Evolutionary conservation across 92 coral and sea anemone genomes (phyloP).

Genomic region (Parazoanthus atlanticus): DNA sequence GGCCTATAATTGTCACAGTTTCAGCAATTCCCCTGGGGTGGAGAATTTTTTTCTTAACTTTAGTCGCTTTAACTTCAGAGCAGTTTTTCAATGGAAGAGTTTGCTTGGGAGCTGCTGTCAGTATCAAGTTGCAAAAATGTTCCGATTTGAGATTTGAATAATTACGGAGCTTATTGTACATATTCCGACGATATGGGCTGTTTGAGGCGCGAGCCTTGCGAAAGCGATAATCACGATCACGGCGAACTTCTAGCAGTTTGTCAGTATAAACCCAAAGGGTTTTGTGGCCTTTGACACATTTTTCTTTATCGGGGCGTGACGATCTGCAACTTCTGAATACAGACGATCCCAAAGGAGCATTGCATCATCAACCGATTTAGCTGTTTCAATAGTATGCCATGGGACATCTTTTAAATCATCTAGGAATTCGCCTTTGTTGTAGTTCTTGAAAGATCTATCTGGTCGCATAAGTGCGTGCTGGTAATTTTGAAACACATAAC

Average conservation of each 20-base stretch:
- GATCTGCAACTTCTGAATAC: neutral
- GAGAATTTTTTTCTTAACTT: too few species aligned
- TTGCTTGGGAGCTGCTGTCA: too few species aligned
- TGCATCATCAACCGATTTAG: constrained; percentile 33
- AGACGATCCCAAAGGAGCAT: constrained; percentile 16
- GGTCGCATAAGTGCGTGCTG: neutral
- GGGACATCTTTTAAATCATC: constrained; percentile 24
- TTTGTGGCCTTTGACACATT: constrained; percentile 35
- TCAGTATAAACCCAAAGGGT: constrained; percentile 42
- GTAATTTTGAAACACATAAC: constrained; percentile 29
- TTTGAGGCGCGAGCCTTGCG: constrained; percentile 28
- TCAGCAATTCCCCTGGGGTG: constrained; percentile 25
- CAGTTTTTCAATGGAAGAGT: too few species aligned
- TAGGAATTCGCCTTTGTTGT: too few species aligned
- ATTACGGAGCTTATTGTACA: constrained; percentile 7
- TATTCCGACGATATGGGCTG: constrained; percentile 44
- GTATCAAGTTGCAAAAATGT: neutral
- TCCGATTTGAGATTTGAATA: constrained; percentile 31
- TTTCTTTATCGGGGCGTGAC: constrained; percentile 39
- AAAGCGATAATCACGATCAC: constrained; percentile 50
- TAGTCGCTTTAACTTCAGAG: too few species aligned
- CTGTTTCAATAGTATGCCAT: constrained; percentile 7
- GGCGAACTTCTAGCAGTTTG: constrained; percentile 45
- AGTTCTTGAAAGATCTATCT: constrained; percentile 12
- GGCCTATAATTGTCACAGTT: too few species aligned